Percentiles rank a stretch among this genome's conserved stretches.
These are phyloP conservation scores for Galago senegalensis DNA, from an alignment of 2,797 vertebrate genomes.

Conservation along the genomic window DNA sequence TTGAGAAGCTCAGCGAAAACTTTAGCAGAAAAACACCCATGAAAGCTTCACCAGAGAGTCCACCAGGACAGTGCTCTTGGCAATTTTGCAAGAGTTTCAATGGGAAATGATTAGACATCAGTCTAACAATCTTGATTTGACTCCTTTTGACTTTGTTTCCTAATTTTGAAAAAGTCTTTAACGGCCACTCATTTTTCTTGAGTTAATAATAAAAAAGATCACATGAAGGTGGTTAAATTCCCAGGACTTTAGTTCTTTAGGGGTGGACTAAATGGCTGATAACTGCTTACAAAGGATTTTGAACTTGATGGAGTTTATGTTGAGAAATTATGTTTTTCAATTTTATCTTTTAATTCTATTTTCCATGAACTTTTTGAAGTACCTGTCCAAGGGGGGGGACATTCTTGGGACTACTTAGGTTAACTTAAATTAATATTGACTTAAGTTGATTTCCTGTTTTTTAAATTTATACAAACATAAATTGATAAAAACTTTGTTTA, in stretches of 20 bases:
- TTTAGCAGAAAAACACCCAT: not conserved
- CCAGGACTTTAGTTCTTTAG: not conserved
- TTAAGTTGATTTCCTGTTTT: constrained; percentile 13
- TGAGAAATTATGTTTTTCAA: not conserved
- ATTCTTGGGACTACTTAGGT: not conserved
- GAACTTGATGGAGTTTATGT: not conserved
- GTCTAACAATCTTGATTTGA: not conserved
- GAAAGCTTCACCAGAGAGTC: not conserved
- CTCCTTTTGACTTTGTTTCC: not conserved
- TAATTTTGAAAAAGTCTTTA: not conserved
- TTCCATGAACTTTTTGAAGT: not conserved
- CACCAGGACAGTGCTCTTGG: too few species aligned
- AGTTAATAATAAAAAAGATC: not conserved
- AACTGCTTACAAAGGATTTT: not conserved
- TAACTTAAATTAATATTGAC: not conserved
- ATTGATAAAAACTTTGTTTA: not conserved
- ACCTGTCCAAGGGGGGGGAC: not conserved
- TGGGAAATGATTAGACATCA: not conserved
- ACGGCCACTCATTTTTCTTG: not conserved
- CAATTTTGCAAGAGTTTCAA: not conserved
- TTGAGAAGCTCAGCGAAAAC: not conserved
- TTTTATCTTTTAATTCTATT: not conserved
- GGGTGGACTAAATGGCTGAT: not conserved
- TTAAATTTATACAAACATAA: not conserved
- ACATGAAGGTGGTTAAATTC: not conserved